phyloP scores from a whole-genome alignment of 1,140 invertebrate genomes.

The Anagrus nilaparvatae region DNA sequence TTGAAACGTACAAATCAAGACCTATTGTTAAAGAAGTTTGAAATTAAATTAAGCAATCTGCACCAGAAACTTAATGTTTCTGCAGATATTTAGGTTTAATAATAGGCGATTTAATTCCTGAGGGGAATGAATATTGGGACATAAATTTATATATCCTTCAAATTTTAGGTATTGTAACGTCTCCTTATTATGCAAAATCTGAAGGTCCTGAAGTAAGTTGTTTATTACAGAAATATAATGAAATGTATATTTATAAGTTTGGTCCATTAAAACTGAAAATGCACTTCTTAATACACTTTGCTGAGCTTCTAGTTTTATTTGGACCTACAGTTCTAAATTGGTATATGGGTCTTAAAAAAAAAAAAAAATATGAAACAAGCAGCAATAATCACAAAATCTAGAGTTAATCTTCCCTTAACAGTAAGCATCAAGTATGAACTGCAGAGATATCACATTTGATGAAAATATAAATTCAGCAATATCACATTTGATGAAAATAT shows the following conservation, averaged over 20 bases:
- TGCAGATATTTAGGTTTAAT: conserved; percentile 14
- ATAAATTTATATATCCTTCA: conserved; percentile 9
- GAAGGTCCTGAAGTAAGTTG: conserved; percentile 4
- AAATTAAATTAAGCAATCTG: too few relatives aligned
- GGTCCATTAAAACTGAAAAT: conserved; percentile 13
- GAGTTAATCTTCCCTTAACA: too few relatives aligned
- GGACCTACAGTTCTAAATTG: conserved; percentile 11
- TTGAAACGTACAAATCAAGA: conserved; percentile 13
- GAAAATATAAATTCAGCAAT: too few relatives aligned
- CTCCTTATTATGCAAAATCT: conserved; percentile 5
- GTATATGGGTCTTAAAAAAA: conserved; percentile 4
- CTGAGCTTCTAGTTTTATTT: conserved; percentile 10
- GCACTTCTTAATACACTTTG: conserved; percentile 13
- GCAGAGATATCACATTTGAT: too few relatives aligned
- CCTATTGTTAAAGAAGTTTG: conserved; percentile 7
- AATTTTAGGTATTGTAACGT: conserved; percentile 14
- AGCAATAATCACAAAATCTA: neutral
- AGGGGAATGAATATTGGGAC: conserved; percentile 11
- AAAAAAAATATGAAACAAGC: conserved; percentile 5
- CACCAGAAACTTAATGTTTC: conserved; percentile 18
- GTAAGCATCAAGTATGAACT: too few relatives aligned
- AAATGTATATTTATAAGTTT: conserved; percentile 11
- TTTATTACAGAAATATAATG: conserved; percentile 12
- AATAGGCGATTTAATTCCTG: conserved; percentile 9
- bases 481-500: too few relatives aligned